A percentile compares a stretch with the other conserved stretches of the same genome.
These are phyloP conservation scores for Epinotia nisella DNA, from an alignment of 2,888 invertebrate genomes.

Conservation along the genomic window DNA sequence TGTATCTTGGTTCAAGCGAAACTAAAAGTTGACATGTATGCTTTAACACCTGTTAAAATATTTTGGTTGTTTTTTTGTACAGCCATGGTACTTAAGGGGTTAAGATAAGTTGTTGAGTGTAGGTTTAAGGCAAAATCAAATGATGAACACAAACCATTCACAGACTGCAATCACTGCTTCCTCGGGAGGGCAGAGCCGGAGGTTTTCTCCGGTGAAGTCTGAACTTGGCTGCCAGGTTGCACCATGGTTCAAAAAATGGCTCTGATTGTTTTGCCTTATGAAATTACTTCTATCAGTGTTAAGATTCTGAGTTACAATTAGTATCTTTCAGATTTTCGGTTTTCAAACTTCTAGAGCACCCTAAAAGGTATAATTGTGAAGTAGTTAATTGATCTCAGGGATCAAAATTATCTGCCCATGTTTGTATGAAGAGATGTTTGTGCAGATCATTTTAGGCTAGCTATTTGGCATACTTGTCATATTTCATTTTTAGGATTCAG, in stretches of 20 bases:
- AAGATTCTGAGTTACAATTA: neutral
- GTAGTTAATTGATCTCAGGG: too few relatives aligned
- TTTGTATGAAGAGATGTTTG: too few relatives aligned
- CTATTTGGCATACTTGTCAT: too few relatives aligned
- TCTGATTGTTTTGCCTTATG: slow-evolving; percentile 73
- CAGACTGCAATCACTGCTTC: slow-evolving; percentile 76
- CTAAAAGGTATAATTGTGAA: too few relatives aligned
- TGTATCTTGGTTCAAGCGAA: too few relatives aligned
- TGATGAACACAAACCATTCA: slow-evolving; percentile 86
- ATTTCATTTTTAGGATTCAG: too few relatives aligned
- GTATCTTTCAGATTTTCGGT: too few relatives aligned
- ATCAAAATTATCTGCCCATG: too few relatives aligned
- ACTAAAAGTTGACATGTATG: too few relatives aligned
- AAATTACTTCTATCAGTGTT: neutral
- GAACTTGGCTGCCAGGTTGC: slow-evolving; percentile 65
- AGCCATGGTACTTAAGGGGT: neutral
- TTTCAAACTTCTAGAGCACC: too few relatives aligned
- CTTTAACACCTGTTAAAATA: too few relatives aligned
- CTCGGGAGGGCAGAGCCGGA: slow-evolving; percentile 60
- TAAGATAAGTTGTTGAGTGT: neutral
- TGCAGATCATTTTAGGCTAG: too few relatives aligned
- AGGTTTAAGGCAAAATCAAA: slow-evolving; percentile 61
- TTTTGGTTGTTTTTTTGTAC: neutral
- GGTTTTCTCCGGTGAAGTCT: slow-evolving; percentile 76
- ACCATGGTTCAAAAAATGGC: slow-evolving; percentile 82